Base-by-base conservation (phyloP, 2,113 vertebrate genomes). In the Prinia subflava region DNA sequence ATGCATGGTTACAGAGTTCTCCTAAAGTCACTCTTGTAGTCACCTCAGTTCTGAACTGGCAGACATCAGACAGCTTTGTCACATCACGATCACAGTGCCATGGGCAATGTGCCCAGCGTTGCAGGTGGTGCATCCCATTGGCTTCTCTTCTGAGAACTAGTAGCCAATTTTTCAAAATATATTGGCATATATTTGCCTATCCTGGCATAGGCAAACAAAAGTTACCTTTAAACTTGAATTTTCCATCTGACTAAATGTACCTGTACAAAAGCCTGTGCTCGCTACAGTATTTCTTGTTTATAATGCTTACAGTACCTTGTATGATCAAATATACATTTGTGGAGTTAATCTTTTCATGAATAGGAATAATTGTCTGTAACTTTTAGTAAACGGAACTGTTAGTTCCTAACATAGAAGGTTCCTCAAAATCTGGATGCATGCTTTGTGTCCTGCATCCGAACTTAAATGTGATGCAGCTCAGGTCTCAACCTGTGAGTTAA, bases 401-500 rank as follows among this genome's bases (percentile, higher is more conserved):
- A 39, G 14, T 10, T 87, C 23, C 22, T 92, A 11, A 41, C 5
- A 3, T 5, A 37, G 20, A 22, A 64, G 2, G 3, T n/a, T 84
- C 74, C 75, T 82, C 13, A 79, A 68, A 92, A 83, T 27, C 6
- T 19, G 9, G 9, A 33, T 41, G 3, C 3, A 15, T 39, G 13
- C 6, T 25, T 59, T 71, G 41, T 49, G 47, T 55, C 31, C 19
- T 41, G 1, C 39, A 33, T 44, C 7, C 57, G 82, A 47, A 56
- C 2, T 33, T 31, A 41, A 47, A 35, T 0, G 0, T 22, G 3
- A 23, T 14, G 39, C 4, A 83, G 6, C 6, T 74, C 33, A 67
- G 35, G 44, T 39, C 33, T 86, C 10, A 6, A 2, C 6, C 18
- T 85, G 13, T 17, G 11, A 71, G n/a, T 60, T 37, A 73, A 68